These are phyloP conservation scores for Metridium senile DNA, from an alignment of 92 coral and sea anemone species.

Conservation along the genomic window DNA sequence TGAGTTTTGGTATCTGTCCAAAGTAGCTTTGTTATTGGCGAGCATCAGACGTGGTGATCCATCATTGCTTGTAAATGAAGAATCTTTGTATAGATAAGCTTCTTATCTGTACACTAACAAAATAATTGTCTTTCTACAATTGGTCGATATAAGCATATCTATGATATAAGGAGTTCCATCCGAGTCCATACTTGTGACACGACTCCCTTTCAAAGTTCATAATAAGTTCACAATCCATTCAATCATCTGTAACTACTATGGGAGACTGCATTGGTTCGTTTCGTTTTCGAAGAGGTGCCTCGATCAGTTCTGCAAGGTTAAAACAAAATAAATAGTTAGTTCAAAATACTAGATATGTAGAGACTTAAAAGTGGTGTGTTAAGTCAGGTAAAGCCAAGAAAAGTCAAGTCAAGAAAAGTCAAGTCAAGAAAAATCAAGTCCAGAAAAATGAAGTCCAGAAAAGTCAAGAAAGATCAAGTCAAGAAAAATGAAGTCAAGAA, in stretches of 20 bases:
- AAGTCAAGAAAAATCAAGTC: too few relatives aligned
- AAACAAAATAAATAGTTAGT: neutral
- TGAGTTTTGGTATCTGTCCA: neutral
- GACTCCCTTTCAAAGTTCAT: too few relatives aligned
- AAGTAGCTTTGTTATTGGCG: neutral
- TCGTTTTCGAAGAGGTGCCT: conserved; percentile 18
- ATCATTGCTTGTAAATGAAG: neutral
- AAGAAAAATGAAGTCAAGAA: too few relatives aligned
- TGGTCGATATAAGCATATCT: neutral
- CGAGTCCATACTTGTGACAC: neutral
- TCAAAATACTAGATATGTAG: too few relatives aligned
- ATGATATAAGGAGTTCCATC: too few relatives aligned
- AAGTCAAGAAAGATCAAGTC: too few relatives aligned
- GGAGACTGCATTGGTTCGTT: conserved; percentile 35
- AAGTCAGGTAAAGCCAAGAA: too few relatives aligned
- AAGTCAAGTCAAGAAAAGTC: too few relatives aligned
- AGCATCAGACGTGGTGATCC: neutral
- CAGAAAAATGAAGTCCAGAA: too few relatives aligned
- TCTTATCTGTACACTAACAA: neutral
- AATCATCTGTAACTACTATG: conserved; percentile 34
- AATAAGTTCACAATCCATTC: neutral
- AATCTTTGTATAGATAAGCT: neutral
- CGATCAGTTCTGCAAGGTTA: conserved; percentile 26
- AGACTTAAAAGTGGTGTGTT: too few relatives aligned
- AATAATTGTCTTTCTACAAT: neutral